Conservation (phyloP, 2,797 vertebrate species). For the Bovichtus variegatus region DNA sequence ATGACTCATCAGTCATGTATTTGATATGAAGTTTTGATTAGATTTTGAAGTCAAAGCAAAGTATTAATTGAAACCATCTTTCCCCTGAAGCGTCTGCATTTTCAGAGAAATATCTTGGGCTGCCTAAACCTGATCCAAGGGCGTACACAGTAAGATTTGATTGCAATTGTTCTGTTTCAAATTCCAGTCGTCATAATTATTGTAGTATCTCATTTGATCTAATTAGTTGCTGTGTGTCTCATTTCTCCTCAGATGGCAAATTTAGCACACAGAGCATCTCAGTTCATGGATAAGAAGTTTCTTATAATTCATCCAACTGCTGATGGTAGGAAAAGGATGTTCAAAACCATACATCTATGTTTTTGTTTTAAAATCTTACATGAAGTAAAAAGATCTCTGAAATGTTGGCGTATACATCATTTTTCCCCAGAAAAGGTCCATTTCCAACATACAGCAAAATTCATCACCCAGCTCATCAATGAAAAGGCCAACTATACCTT, state of each 20-base stretch:
- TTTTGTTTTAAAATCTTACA: neutral
- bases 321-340: conserved; percentile 88
- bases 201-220: neutral
- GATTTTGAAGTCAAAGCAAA: neutral
- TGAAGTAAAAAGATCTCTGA: neutral
- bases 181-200: neutral
- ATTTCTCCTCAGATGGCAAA: conserved; percentile 87
- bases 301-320: conserved; percentile 96
- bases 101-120: conserved; percentile 95
- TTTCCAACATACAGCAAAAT: conserved; percentile 97
- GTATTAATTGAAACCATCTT: conserved; percentile 12
- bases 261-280: conserved; percentile 88
- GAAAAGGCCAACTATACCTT: conserved; percentile 97
- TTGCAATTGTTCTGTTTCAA: neutral
- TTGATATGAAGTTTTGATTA: neutral
- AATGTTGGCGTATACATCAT: neutral
- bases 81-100: conserved; percentile 92
- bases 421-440: conserved; percentile 94
- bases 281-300: conserved; percentile 92
- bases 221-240: neutral
- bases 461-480: conserved; percentile 94
- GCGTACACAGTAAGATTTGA: conserved; percentile 88
- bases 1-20: neutral
- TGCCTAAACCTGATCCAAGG: conserved; percentile 91
- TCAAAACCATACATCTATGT: neutral